phyloP scores from a whole-genome alignment of 2,797 vertebrate species.

The Tenualosa ilisha region DNA sequence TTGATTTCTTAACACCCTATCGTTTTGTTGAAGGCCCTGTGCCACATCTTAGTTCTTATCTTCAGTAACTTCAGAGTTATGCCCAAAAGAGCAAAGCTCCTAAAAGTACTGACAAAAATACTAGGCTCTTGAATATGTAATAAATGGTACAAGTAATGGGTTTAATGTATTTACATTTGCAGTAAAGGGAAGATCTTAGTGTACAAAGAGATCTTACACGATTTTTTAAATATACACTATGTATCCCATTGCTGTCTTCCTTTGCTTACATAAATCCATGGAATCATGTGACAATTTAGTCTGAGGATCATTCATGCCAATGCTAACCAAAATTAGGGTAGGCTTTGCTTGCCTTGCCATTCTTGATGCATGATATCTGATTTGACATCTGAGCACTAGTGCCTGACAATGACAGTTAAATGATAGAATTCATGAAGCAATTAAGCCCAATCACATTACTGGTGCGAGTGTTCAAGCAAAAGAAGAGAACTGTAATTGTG shows the following conservation, averaged over 20 bases:
- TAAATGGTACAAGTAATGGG: background rate
- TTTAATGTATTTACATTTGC: background rate
- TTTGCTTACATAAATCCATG: background rate
- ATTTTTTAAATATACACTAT: background rate
- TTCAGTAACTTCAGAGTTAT: background rate
- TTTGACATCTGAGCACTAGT: constrained; percentile 49
- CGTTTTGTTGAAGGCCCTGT: background rate
- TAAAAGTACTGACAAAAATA: background rate
- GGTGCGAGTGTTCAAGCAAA: constrained; percentile 40
- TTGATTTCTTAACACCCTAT: constrained; percentile 27
- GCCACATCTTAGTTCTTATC: background rate
- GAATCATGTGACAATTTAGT: background rate
- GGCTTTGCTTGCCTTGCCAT: constrained; percentile 65
- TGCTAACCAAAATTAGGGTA: constrained; percentile 62
- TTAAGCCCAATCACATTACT: constrained; percentile 47
- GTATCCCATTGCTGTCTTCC: background rate
- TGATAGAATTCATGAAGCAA: constrained; percentile 46
- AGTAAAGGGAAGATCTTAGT: background rate
- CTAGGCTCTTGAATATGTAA: background rate
- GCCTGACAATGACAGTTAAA: constrained; percentile 53
- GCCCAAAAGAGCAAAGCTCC: background rate
- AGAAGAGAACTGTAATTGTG: constrained; percentile 39
- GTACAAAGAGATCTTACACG: background rate
- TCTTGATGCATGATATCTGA: constrained; percentile 58
- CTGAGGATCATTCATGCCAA: constrained; percentile 50